Percentiles rank a stretch among this genome's conserved stretches.
These are phyloP conservation scores for Isurus oxyrinchus DNA, from an alignment of 2,113 vertebrate genomes.

Conservation along the genomic window DNA sequence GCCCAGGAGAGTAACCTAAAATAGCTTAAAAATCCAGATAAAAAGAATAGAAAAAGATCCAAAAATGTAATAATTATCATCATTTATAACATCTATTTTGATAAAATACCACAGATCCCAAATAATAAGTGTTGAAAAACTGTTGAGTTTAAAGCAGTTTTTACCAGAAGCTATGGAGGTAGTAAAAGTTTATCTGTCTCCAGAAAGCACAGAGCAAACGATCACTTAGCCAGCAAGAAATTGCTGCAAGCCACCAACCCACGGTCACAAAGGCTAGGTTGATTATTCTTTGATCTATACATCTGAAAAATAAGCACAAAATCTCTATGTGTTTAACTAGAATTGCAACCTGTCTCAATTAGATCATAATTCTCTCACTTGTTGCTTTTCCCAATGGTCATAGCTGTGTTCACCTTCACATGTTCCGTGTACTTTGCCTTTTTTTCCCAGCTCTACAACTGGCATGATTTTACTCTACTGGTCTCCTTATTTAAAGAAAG, in stretches of 20 bases:
- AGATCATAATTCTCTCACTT: background rate
- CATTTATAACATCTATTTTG: background rate
- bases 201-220: slow-evolving; percentile 78
- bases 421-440: background rate
- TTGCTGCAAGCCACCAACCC: slow-evolving; percentile 70
- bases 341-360: background rate
- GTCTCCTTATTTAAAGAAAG: too few species aligned
- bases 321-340: background rate
- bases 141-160: slow-evolving; percentile 34
- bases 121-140: background rate
- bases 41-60: background rate
- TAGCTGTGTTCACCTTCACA: background rate
- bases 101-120: background rate
- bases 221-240: slow-evolving; percentile 85
- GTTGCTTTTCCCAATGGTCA: background rate
- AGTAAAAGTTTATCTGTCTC: slow-evolving; percentile 76
- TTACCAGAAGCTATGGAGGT: slow-evolving; percentile 90
- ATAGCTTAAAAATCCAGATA: background rate
- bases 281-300: slow-evolving; percentile 57
- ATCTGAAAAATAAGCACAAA: slow-evolving; percentile 54
- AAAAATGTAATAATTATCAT: background rate
- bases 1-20: background rate
- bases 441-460: background rate
- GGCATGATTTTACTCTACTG: too few species aligned
- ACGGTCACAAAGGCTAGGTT: slow-evolving; percentile 56